Percentiles rank a stretch among this genome's conserved stretches.
Evolutionary conservation across 1,140 invertebrate species (phyloP).

Genomic region (Dolichoris vasculosae): DNA sequence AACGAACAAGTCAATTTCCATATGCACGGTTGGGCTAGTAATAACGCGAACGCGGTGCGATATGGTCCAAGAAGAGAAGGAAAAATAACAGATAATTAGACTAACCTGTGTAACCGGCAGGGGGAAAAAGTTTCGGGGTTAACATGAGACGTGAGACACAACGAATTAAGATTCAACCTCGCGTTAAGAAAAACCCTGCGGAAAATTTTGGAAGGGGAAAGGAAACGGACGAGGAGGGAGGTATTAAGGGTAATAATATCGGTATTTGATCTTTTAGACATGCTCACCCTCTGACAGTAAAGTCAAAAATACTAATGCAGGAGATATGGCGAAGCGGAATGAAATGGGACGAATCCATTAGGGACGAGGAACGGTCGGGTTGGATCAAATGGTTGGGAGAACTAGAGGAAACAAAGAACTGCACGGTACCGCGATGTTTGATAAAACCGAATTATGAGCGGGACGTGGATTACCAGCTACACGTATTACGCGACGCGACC

Average conservation of each 20-base stretch:
- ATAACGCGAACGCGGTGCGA: background rate
- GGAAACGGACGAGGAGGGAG: background rate
- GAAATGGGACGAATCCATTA: background rate
- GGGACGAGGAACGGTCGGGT: background rate
- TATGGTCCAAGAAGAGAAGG: background rate
- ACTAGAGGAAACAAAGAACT: background rate
- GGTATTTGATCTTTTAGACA: background rate
- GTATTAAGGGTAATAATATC: too few species aligned
- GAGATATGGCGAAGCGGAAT: background rate
- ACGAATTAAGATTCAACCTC: background rate
- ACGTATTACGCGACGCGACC: background rate
- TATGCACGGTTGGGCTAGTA: background rate
- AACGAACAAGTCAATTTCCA: background rate
- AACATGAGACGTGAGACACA: background rate
- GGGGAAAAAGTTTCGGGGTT: background rate
- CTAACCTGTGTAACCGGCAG: background rate
- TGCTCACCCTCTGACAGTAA: background rate
- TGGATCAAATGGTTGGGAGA: background rate
- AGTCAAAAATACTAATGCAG: background rate
- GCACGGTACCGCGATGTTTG: background rate
- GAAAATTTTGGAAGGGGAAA: background rate
- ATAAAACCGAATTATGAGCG: too few species aligned
- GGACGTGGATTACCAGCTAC: background rate
- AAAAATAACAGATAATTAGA: background rate
- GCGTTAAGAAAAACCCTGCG: background rate